Evolutionary conservation across 2,888 invertebrate genomes (phyloP).

Genomic region (Flexamia atlantica): DNA sequence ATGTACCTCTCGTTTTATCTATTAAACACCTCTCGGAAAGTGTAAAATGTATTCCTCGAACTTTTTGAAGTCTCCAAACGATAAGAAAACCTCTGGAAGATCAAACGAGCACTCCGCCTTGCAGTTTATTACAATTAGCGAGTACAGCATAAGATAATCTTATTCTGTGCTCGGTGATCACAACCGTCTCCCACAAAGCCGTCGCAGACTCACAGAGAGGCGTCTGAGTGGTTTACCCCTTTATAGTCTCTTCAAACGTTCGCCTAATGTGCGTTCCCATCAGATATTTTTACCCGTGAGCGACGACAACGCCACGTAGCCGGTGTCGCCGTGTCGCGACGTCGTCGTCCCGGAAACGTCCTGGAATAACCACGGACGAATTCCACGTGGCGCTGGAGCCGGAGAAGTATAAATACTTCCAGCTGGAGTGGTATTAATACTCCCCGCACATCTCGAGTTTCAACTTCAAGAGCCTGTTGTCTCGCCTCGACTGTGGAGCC

Average conservation of each 20-base stretch:
- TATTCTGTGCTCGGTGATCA: too few species aligned
- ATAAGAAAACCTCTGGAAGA: too few species aligned
- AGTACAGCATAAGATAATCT: too few species aligned
- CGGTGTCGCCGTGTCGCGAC: background rate
- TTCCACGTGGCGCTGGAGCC: slow-evolving; percentile 45
- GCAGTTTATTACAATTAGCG: too few species aligned
- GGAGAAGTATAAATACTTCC: slow-evolving; percentile 28
- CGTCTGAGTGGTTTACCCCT: background rate
- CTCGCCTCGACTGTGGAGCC: too few species aligned
- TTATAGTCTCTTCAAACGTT: background rate
- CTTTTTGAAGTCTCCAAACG: too few species aligned
- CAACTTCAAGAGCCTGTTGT: slow-evolving; percentile 24
- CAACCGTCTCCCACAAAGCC: too few species aligned
- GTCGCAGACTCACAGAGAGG: background rate
- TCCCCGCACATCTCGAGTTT: background rate
- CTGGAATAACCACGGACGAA: slow-evolving; percentile 38
- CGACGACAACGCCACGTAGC: background rate
- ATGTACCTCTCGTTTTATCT: too few species aligned
- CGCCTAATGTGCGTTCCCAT: background rate
- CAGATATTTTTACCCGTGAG: slow-evolving; percentile 7
- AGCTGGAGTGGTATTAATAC: slow-evolving; percentile 37
- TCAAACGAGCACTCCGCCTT: too few species aligned
- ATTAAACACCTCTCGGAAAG: too few species aligned
- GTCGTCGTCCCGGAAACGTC: slow-evolving; percentile 40
- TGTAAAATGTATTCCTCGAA: too few species aligned